phyloP scores from a whole-genome alignment of 2,888 invertebrate species.

The Epirrhoe tristata region DNA sequence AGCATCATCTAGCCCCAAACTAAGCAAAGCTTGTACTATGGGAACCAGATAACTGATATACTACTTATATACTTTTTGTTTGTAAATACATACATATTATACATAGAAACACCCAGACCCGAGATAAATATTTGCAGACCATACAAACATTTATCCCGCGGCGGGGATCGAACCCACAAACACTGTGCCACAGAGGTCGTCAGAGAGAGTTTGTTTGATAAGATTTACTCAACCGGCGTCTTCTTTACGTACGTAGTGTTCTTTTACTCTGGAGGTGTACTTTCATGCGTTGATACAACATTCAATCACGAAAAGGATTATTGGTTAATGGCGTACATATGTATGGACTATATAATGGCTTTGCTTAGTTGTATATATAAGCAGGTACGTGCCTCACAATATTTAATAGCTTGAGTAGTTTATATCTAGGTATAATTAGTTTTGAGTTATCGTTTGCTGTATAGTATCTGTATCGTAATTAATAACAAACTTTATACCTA shows the following conservation, averaged over 20 bases:
- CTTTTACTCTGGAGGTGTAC: background rate
- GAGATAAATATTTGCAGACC: too few relatives aligned
- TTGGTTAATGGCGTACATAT: background rate
- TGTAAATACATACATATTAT: too few relatives aligned
- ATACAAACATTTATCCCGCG: too few relatives aligned
- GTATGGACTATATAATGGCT: background rate
- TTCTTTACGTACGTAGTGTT: background rate
- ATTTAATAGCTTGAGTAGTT: background rate
- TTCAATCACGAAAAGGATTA: background rate
- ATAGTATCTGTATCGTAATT: slow-evolving; percentile 27
- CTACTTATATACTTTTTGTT: too few relatives aligned
- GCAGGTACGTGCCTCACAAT: background rate
- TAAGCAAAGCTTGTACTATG: too few relatives aligned
- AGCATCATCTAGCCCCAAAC: too few relatives aligned
- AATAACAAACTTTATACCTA: slow-evolving; percentile 37
- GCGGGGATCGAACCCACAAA: too few relatives aligned
- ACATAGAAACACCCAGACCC: too few relatives aligned
- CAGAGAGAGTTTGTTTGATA: background rate
- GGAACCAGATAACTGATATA: too few relatives aligned
- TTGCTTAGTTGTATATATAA: background rate
- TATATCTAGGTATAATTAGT: slow-evolving; percentile 1
- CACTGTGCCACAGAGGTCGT: too few relatives aligned
- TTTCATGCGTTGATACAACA: background rate
- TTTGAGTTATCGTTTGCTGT: slow-evolving; percentile 27
- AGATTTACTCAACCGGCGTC: background rate